These are phyloP conservation scores for Hyperoplus lanceolatus DNA, from an alignment of 2,797 vertebrate genomes.

Conservation along the genomic window DNA sequence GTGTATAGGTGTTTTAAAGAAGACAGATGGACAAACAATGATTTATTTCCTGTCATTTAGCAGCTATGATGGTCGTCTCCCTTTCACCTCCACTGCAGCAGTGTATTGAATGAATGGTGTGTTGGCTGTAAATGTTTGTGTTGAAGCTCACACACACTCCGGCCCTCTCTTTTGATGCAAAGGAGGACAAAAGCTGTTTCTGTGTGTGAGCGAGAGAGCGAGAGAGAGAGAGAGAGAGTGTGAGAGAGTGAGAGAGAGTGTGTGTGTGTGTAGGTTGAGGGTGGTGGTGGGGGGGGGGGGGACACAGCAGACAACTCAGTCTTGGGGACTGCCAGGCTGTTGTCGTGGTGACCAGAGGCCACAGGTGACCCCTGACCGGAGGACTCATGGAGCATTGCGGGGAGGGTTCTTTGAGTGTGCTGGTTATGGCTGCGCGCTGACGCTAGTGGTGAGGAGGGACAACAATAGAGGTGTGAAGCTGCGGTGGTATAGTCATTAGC, in stretches of 20 bases:
- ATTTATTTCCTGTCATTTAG: constrained; percentile 37
- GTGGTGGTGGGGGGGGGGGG: constrained; percentile 11
- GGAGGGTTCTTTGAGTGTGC: constrained; percentile 60
- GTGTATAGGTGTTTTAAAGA: not conserved
- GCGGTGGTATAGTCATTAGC: not conserved
- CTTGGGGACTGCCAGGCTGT: constrained; percentile 78
- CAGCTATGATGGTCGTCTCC: constrained; percentile 48
- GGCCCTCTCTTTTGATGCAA: constrained; percentile 69
- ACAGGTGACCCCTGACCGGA: constrained; percentile 82
- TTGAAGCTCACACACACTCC: constrained; percentile 55
- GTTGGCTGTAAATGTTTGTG: constrained; percentile 74
- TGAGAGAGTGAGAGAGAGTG: not conserved
- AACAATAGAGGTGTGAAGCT: constrained; percentile 55
- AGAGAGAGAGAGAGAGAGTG: not conserved
- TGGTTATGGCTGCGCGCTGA: constrained; percentile 62
- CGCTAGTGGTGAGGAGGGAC: constrained; percentile 60
- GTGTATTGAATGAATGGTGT: constrained; percentile 43
- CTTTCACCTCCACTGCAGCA: constrained; percentile 41
- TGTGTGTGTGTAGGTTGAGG: constrained; percentile 31
- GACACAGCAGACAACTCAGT: constrained; percentile 38
- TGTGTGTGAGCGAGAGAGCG: constrained; percentile 36
- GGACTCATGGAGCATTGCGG: constrained; percentile 63
- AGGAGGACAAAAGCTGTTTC: constrained; percentile 77
- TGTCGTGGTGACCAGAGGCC: constrained; percentile 86
- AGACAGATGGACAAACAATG: constrained; percentile 9